phyloP scores from a whole-genome alignment of 2,113 vertebrate genomes.

The Atrichornis clamosus region DNA sequence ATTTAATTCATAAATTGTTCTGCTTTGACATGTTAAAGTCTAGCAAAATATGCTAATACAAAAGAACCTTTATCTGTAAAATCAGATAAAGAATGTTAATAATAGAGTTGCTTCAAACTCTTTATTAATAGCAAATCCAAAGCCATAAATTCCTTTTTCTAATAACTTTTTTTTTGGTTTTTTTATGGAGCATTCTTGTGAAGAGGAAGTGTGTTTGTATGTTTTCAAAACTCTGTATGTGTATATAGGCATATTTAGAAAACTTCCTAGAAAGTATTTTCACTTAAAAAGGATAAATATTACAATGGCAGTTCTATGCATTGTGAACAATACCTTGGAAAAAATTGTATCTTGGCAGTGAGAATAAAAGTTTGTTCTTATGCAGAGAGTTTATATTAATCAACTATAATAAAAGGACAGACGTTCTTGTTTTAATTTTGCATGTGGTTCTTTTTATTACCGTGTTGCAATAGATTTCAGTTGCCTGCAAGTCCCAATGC shows the following conservation, averaged over 20 bases:
- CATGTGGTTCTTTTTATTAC: not conserved
- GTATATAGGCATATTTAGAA: not conserved
- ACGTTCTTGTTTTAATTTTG: not conserved
- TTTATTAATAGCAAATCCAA: not conserved
- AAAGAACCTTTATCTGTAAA: conserved; percentile 29
- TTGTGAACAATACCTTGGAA: not conserved
- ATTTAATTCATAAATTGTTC: conserved; percentile 46
- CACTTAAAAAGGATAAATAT: not conserved
- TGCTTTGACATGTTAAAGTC: conserved; percentile 19
- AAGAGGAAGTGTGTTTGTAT: not conserved
- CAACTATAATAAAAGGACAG: not conserved
- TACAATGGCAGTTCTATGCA: not conserved
- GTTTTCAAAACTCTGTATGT: not conserved
- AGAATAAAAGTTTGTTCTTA: not conserved
- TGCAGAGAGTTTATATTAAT: not conserved
- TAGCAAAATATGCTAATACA: conserved; percentile 14
- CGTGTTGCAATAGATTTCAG: not conserved
- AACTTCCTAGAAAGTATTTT: not conserved
- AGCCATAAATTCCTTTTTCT: not conserved
- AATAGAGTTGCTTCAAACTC: not conserved
- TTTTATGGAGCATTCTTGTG: not conserved
- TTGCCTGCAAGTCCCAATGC: not conserved
- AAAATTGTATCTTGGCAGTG: not conserved
- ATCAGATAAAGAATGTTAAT: conserved; percentile 39
- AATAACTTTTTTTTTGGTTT: not conserved